Base-by-base conservation (phyloP, 2,888 invertebrate species). In the Papilio elwesi region DNA sequence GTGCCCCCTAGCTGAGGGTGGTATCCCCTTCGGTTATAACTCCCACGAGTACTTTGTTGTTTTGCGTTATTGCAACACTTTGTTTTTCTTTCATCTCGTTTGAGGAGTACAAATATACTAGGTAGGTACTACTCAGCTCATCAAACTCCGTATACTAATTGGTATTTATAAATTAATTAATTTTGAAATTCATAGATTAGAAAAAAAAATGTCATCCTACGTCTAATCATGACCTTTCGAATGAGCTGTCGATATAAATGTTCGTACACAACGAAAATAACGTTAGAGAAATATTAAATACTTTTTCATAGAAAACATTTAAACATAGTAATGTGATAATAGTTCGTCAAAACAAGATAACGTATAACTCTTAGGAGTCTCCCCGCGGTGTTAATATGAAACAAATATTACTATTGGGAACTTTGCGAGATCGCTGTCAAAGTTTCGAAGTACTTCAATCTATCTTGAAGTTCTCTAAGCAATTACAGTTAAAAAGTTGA, bases 401-500 rank as follows among this genome's bases (percentile, higher is more conserved):
- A 57, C 16, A 59, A 73, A 70, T 73, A 80, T 82, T 81, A 85
- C 78, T 83, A 85, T 86, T 82, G 81, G 81, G 87, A 90, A 85
- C 83, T 87, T 81, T 76, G 82, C 79, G 16, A 80, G 80, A 76
- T 78, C 78, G 79, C 82, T 82, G 85, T 84, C 87, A 83, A 81
- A 88, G 84, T 88, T 85, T 78, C 76, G 74, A 85, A 88, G 87
- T 85, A 85, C 87, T 90, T 85, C 86, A 89, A 91, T 92, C 87
- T 87, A 90, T 91, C 86, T 83, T 80, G 83, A 89, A 91, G 84
- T 91, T 89, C 82, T 82, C 85, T 85, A 85, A 87, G 90, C 92
- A 92, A 92, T 93, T 91, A 92, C 89, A 89, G 91, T 91, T 92
- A 90, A 92, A 92, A 93, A 93, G 92, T 93, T 92, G 87, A 87